Percentiles rank a stretch among this genome's conserved stretches.
Evolutionary conservation across 2,888 invertebrate species (phyloP).

Genomic region (Idaea dimidiata): DNA sequence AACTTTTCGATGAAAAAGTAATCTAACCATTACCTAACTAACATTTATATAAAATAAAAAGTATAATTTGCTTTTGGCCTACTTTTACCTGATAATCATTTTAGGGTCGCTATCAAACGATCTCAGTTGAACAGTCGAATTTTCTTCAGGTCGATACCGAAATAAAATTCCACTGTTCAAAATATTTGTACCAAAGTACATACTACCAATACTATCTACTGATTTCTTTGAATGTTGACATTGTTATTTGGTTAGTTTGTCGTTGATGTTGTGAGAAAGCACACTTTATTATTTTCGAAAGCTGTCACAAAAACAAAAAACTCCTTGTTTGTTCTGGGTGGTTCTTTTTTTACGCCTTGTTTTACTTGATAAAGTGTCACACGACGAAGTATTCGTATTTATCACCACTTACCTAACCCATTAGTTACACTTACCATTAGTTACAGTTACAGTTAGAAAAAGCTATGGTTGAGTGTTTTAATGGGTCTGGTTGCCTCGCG

Average conservation of each 20-base stretch:
- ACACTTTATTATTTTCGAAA: constrained; percentile 5
- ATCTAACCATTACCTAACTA: no score
- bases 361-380: constrained; percentile 12
- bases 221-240: neutral
- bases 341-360: neutral
- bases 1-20: no score
- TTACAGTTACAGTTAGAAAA: constrained; percentile 24
- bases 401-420: constrained; percentile 17
- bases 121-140: no score
- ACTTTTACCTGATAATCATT: no score
- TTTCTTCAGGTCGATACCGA: neutral
- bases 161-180: neutral
- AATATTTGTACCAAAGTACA: neutral
- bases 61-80: no score
- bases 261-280: neutral
- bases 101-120: no score
- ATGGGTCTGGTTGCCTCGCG: constrained; percentile 24
- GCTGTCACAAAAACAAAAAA: neutral
- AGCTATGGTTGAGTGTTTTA: constrained; percentile 24
- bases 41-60: no score
- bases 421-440: constrained; percentile 25
- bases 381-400: constrained; percentile 4
- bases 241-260: neutral
- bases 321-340: neutral
- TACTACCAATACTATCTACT: no score